Conservation (phyloP, 2,113 vertebrate genomes). For the Ophthalmolycus amberensis region DNA sequence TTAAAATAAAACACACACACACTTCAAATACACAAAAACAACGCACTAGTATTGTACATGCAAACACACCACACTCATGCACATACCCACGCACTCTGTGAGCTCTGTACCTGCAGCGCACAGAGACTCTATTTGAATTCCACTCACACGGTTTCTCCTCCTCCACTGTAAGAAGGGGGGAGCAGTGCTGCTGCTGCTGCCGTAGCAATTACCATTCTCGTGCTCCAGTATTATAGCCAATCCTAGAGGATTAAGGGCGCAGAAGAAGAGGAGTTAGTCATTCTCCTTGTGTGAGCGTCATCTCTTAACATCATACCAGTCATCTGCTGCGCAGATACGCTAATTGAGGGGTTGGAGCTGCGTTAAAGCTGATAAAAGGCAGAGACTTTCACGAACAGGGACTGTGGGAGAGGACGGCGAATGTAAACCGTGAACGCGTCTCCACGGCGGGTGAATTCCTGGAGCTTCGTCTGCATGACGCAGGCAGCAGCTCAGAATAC, state of each 20-base stretch:
- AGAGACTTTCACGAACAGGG: conserved; percentile 14
- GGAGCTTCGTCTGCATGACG: background rate
- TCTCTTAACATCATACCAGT: conserved; percentile 47
- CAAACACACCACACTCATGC: background rate
- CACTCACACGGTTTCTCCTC: conserved; percentile 31
- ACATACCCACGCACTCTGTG: conserved; percentile 3
- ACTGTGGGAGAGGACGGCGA: background rate
- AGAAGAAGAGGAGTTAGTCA: conserved; percentile 61
- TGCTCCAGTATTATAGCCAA: conserved; percentile 51
- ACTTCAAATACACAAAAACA: background rate
- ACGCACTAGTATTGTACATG: background rate
- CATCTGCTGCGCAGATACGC: conserved; percentile 39
- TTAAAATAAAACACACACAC: background rate
- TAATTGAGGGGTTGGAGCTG: conserved; percentile 34
- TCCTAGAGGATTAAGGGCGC: conserved; percentile 45
- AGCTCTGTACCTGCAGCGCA: conserved; percentile 14
- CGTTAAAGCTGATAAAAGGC: background rate
- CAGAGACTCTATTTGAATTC: conserved; percentile 40
- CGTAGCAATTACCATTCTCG: conserved; percentile 51
- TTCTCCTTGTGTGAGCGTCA: conserved; percentile 47
- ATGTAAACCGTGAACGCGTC: conserved; percentile 16
- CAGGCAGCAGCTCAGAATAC: background rate
- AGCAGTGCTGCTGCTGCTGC: conserved; percentile 23
- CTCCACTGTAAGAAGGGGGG: conserved; percentile 22
- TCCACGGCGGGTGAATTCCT: conserved; percentile 28